These are phyloP conservation scores for Poecilus cupreus DNA, from an alignment of 2,888 invertebrate species.

Conservation along the genomic window DNA sequence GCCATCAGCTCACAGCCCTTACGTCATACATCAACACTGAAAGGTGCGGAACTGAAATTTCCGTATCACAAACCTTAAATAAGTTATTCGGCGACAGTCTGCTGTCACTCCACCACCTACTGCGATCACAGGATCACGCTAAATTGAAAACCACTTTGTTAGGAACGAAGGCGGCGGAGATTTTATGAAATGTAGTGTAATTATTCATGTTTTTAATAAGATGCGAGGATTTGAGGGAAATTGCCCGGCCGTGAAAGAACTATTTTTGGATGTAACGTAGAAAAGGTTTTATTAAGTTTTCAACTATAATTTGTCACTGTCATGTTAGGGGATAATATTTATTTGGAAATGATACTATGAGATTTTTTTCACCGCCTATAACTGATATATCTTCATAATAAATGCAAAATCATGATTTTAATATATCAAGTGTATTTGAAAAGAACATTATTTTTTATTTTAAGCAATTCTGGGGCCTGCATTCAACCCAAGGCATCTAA, in stretches of 20 bases:
- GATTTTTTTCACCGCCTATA: background rate
- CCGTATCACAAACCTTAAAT: conserved; percentile 1
- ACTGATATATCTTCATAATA: background rate
- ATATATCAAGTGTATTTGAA: too few species aligned
- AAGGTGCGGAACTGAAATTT: background rate
- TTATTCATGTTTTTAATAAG: conserved; percentile 20
- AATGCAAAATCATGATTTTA: too few species aligned
- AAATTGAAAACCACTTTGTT: too few species aligned
- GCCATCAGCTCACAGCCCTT: too few species aligned
- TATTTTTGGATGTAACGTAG: background rate
- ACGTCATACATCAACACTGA: too few species aligned
- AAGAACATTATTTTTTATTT: too few species aligned
- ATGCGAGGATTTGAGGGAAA: background rate
- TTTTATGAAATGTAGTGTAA: background rate
- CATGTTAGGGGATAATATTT: background rate
- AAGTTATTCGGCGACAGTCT: background rate
- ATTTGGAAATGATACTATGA: background rate
- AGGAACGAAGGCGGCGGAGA: too few species aligned
- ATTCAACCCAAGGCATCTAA: too few species aligned
- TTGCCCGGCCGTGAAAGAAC: background rate
- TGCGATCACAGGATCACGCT: too few species aligned
- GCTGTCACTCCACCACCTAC: too few species aligned
- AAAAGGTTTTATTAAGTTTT: background rate
- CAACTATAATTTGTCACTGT: conserved; percentile 12
- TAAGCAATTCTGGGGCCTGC: too few species aligned